Evolutionary conservation across 2,797 vertebrate species (phyloP).

Genomic region (Brotula barbata): DNA sequence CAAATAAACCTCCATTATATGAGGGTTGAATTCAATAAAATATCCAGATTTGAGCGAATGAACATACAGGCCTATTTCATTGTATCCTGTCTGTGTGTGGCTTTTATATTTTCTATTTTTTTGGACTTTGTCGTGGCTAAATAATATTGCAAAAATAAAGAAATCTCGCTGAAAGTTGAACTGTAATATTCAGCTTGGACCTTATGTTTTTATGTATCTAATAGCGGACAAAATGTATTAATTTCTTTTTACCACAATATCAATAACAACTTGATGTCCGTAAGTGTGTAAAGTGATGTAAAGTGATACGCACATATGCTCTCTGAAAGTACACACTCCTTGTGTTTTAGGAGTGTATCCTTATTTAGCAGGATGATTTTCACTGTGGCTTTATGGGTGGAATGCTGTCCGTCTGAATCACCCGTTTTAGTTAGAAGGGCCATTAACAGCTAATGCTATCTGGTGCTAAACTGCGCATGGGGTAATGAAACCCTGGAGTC

Average conservation of each 20-base stretch:
- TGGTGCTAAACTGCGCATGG: conserved; percentile 60
- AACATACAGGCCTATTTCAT: too few relatives aligned
- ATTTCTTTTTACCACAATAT: conserved; percentile 24
- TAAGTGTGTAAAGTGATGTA: conserved; percentile 24
- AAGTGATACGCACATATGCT: conserved; percentile 26
- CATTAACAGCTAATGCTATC: conserved; percentile 75
- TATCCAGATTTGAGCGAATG: too few relatives aligned
- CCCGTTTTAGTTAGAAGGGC: conserved; percentile 67
- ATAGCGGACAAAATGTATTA: conserved; percentile 2
- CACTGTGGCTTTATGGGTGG: conserved; percentile 46
- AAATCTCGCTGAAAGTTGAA: too few relatives aligned
- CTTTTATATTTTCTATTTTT: too few relatives aligned
- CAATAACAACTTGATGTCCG: conserved; percentile 17
- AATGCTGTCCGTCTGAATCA: conserved; percentile 64
- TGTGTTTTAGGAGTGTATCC: conserved; percentile 52
- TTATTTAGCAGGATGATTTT: conserved; percentile 64
- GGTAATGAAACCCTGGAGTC: conserved; percentile 67
- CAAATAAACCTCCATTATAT: conserved; percentile 17
- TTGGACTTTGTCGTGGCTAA: too few relatives aligned
- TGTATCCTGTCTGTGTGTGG: too few relatives aligned
- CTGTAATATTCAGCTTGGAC: too few relatives aligned
- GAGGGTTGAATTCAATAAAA: too few relatives aligned
- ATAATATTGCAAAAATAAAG: too few relatives aligned
- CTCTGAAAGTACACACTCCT: conserved; percentile 26
- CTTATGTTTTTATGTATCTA: not conserved